A percentile compares a stretch with the other conserved stretches of the same genome.
These are phyloP conservation scores for Sardinella longiceps DNA, from an alignment of 2,797 vertebrate genomes.

Conservation along the genomic window DNA sequence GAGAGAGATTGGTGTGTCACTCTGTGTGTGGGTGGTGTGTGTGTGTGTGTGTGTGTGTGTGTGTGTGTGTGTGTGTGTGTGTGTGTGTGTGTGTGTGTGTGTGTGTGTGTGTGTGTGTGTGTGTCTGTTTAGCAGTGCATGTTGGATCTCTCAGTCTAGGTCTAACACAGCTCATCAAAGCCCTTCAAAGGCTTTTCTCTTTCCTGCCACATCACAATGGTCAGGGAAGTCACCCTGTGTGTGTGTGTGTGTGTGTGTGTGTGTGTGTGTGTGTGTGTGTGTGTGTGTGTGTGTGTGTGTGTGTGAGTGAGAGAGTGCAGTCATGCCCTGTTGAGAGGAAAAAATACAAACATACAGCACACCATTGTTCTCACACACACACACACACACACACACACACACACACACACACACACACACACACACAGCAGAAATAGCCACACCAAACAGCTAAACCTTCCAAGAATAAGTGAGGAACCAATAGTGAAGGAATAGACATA, in stretches of 20 bases:
- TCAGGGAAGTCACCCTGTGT: neutral
- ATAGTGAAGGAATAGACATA: neutral
- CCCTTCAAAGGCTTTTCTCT: neutral
- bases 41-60: neutral
- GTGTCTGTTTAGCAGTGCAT: no score
- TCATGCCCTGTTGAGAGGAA: neutral
- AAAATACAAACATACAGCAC: neutral
- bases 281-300: constrained; percentile 8
- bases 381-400: no score
- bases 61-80: neutral
- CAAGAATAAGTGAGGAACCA: neutral
- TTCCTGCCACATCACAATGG: neutral
- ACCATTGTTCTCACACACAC: neutral
- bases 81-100: neutral
- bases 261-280: constrained; percentile 11
- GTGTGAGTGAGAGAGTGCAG: constrained; percentile 8
- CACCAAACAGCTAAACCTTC: neutral
- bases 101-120: no score
- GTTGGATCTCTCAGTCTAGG: neutral
- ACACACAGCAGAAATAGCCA: neutral
- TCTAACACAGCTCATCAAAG: neutral
- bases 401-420: no score
- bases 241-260: neutral
- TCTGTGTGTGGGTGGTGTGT: neutral
- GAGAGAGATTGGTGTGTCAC: no score